Base-by-base conservation (phyloP, 2,888 invertebrate species). In the Selenia dentaria region DNA sequence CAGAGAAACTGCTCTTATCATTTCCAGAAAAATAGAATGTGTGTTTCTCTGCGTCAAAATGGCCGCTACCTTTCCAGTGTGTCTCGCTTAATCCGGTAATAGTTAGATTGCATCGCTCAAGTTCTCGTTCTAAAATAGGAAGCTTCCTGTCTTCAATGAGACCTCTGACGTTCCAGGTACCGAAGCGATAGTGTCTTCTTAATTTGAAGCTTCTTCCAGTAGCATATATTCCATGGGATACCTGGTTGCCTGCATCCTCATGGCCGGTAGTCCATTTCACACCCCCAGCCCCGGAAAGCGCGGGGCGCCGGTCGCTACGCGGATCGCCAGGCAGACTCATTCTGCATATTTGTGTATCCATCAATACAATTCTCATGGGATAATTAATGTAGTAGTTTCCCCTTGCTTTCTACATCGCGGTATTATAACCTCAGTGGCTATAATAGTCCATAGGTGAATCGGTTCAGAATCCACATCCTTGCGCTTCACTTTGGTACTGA, bases 51-150 rank as follows among this genome's bases (percentile, higher is more conserved):
- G 28, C n/a, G 25, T 29, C 12, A 22, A 28, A 31, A 29, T 52
- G 48, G 10, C 56, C 52, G 6, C 25, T 39, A 8, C 10, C 25
- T 35, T 44, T 52, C 51, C 46, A 55, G 13, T 55, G 49, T 1
- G 49, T 55, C 20, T 55, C 41, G 33, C 55, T 51, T 1, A 39
- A 5, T 10, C 28, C 28, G 4, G 12, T 12, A 6, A 28, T 28
- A 1, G 12, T 12, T 8, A 28, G 6, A 5, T 8, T 9, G 29
- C 11, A 37, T 32, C 33, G 10, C 32, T 22, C 13, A 11, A 42
- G 14, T 16, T 31, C 31, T 14, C 16, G 1, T 16, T 31, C 31
- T 31, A 31, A n/a, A n/a, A 31, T 31, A 3, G 3, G 1, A 16
- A 31, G 31, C 9, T 31, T 31, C 4, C 31, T 16, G n/a, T 14